These are phyloP conservation scores for Oryzias woworae DNA, from an alignment of 2,113 vertebrate genomes.

Conservation along the genomic window DNA sequence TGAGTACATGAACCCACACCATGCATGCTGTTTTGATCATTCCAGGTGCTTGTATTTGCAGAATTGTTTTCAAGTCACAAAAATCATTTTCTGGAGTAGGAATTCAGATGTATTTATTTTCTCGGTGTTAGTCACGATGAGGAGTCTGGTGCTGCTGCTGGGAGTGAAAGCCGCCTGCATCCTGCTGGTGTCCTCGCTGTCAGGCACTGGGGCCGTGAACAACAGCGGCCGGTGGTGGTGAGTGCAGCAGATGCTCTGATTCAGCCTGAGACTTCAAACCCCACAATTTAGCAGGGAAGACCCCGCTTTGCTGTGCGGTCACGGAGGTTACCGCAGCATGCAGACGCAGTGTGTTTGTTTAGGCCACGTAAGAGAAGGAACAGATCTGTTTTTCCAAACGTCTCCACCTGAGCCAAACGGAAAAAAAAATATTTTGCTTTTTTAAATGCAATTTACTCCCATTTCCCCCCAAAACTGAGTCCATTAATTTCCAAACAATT, in stretches of 20 bases:
- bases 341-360: conserved; percentile 54
- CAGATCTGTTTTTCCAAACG: conserved; percentile 45
- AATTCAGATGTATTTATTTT: conserved; percentile 1
- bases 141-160: conserved; percentile 82
- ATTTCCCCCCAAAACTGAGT: too few relatives aligned
- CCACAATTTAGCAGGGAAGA: conserved; percentile 3
- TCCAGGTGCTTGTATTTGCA: neutral
- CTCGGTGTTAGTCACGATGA: conserved; percentile 73
- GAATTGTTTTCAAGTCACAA: too few relatives aligned
- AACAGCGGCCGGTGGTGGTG: conserved; percentile 93
- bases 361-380: conserved; percentile 19
- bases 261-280: neutral
- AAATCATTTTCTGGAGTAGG: too few relatives aligned
- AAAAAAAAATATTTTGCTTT: too few relatives aligned
- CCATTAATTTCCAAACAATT: too few relatives aligned
- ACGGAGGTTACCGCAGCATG: conserved; percentile 14
- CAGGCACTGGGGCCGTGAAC: conserved; percentile 88
- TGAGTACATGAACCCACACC: conserved; percentile 49
- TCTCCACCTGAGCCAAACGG: conserved; percentile 6
- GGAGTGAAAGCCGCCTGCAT: conserved; percentile 87
- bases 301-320: neutral
- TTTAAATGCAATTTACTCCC: too few relatives aligned
- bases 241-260: conserved; percentile 58
- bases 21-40: neutral
- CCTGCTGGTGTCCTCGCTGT: conserved; percentile 85